phyloP scores from a whole-genome alignment of 2,113 vertebrate genomes.

The Sinocyclocheilus grahami region DNA sequence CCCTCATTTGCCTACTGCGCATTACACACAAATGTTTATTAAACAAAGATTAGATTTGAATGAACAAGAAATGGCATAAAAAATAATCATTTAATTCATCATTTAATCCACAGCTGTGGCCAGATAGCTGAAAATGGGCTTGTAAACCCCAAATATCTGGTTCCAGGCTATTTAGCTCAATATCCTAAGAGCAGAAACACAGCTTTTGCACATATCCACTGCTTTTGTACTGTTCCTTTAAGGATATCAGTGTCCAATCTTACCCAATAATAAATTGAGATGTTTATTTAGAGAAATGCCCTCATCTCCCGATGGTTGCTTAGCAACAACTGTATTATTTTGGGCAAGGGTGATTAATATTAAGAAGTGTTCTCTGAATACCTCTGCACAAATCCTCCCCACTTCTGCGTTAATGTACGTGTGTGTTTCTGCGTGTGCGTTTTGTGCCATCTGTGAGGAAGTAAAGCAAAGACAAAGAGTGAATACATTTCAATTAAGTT shows the following conservation, averaged over 20 bases:
- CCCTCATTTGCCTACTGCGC: slow-evolving; percentile 2
- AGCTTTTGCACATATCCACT: not conserved
- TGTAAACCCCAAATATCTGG: slow-evolving; percentile 21
- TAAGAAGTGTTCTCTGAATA: slow-evolving; percentile 58
- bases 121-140: slow-evolving; percentile 30
- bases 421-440: slow-evolving; percentile 2
- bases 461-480: slow-evolving; percentile 20
- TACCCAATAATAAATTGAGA: slow-evolving; percentile 38
- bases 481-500: slow-evolving; percentile 41
- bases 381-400: slow-evolving; percentile 39
- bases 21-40: slow-evolving; percentile 30
- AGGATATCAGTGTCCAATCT: slow-evolving; percentile 40
- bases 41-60: slow-evolving; percentile 32
- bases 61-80: slow-evolving; percentile 16
- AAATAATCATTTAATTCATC: slow-evolving; percentile 40
- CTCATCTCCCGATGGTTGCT: slow-evolving; percentile 55
- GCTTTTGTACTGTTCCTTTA: slow-evolving; percentile 32
- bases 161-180: slow-evolving; percentile 23
- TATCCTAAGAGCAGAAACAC: not conserved
- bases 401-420: slow-evolving; percentile 1
- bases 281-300: slow-evolving; percentile 62
- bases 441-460: slow-evolving; percentile 36
- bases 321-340: slow-evolving; percentile 61
- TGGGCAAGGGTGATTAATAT: slow-evolving; percentile 61
- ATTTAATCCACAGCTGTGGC: slow-evolving; percentile 36